Evolutionary conservation across 2,888 invertebrate species (phyloP).

Genomic region (Drosophila anceps): DNA sequence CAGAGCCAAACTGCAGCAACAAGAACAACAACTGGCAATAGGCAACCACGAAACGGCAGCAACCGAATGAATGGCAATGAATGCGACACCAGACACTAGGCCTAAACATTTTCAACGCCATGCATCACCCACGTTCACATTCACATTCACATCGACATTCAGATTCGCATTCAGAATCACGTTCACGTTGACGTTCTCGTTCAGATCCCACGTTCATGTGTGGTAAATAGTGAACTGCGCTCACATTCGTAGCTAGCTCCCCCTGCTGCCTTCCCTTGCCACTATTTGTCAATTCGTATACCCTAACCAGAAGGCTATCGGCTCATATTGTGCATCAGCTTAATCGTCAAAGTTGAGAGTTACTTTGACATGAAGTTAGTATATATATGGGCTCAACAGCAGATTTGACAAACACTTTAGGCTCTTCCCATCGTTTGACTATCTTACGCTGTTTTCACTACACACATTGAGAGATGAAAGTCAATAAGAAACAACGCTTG

Average conservation of each 20-base stretch:
- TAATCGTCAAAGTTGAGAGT: not conserved
- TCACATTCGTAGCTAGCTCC: conserved; percentile 27
- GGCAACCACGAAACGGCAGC: conserved; percentile 69
- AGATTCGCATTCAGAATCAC: conserved; percentile 32
- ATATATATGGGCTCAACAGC: no score
- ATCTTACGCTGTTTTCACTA: not conserved
- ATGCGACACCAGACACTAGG: conserved; percentile 76
- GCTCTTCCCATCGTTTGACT: not conserved
- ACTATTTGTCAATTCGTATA: conserved; percentile 41
- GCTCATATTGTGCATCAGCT: not conserved
- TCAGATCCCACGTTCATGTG: conserved; percentile 70
- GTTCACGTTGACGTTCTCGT: conserved; percentile 34
- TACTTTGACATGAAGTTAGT: not conserved
- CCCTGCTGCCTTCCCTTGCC: not conserved
- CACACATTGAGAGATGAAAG: not conserved
- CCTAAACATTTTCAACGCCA: conserved; percentile 73
- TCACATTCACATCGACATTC: conserved; percentile 28
- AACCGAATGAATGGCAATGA: conserved; percentile 78
- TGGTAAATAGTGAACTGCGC: conserved; percentile 75
- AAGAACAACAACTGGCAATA: conserved; percentile 33
- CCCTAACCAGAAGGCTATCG: conserved; percentile 24
- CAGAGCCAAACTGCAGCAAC: conserved; percentile 5
- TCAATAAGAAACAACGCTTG: no score
- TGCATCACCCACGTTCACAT: conserved; percentile 62
- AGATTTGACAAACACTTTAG: not conserved